Conservation (phyloP, 1,140 invertebrate species). For the Saxidomus purpurata region DNA sequence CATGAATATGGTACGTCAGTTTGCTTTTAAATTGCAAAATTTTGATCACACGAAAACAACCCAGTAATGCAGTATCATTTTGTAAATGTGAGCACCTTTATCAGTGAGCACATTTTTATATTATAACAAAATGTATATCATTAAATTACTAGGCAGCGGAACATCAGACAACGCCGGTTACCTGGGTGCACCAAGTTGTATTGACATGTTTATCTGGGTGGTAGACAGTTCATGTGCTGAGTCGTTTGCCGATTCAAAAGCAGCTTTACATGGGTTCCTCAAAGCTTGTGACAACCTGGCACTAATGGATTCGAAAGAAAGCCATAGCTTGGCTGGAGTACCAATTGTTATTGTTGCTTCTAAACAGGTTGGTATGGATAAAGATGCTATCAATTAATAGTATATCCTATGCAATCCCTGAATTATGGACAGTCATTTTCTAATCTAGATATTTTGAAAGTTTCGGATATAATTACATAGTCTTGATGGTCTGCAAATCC, state of each 20-base stretch:
- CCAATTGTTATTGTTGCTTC: constrained; percentile 54
- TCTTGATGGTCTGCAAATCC: no score
- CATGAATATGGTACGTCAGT: no score
- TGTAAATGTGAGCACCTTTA: no score
- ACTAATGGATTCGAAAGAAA: not conserved
- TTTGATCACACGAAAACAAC: no score
- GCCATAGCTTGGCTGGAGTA: constrained; percentile 7
- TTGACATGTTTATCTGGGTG: constrained; percentile 49
- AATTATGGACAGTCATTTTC: no score
- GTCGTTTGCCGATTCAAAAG: not conserved
- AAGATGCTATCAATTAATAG: not conserved
- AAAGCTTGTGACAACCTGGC: not conserved
- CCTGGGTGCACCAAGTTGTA: not conserved
- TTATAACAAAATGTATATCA: no score
- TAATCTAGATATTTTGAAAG: no score
- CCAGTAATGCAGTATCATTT: no score
- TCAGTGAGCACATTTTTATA: no score
- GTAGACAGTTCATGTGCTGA: constrained; percentile 36
- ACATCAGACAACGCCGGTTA: not conserved
- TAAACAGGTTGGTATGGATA: constrained; percentile 38
- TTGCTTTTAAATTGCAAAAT: no score
- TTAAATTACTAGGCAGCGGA: no score
- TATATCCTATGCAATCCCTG: not conserved
- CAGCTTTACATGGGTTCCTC: constrained; percentile 22
- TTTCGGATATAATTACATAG: no score